These are phyloP conservation scores for Cyprinodon brontotheroides DNA, from an alignment of 2,113 vertebrate species.

Conservation along the genomic window DNA sequence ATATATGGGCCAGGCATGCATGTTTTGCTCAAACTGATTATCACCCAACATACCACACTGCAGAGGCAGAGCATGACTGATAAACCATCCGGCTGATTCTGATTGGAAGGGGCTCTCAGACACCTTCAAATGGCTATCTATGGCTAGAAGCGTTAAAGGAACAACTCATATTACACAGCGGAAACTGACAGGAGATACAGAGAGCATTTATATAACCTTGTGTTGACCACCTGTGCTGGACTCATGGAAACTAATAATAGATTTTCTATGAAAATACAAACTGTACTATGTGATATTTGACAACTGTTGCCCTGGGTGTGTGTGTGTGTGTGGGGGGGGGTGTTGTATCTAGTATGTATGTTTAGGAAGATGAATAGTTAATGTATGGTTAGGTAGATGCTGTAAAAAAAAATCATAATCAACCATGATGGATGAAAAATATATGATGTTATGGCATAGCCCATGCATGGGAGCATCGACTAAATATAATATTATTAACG, in stretches of 20 bases:
- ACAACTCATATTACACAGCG: slow-evolving; percentile 19
- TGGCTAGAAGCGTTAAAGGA: slow-evolving; percentile 36
- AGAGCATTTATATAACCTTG: slow-evolving; percentile 52
- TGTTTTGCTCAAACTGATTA: slow-evolving; percentile 37
- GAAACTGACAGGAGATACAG: slow-evolving; percentile 31
- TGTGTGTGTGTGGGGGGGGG: too few species aligned
- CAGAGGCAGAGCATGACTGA: slow-evolving; percentile 36
- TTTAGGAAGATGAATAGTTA: neutral
- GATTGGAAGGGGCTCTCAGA: slow-evolving; percentile 12
- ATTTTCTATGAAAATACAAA: slow-evolving; percentile 18
- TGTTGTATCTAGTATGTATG: too few species aligned
- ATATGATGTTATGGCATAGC: slow-evolving; percentile 15
- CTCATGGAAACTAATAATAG: slow-evolving; percentile 61
- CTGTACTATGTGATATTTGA: slow-evolving; percentile 7
- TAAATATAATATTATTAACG: slow-evolving; percentile 25
- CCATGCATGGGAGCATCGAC: slow-evolving; percentile 10
- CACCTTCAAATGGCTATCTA: slow-evolving; percentile 48
- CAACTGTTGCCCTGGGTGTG: neutral
- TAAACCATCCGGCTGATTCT: slow-evolving; percentile 26
- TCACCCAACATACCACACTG: slow-evolving; percentile 29
- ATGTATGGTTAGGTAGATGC: neutral
- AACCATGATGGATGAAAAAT: neutral
- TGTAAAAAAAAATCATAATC: slow-evolving; percentile 2
- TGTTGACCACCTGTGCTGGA: slow-evolving; percentile 59
- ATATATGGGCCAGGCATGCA: neutral